phyloP scores from a whole-genome alignment of 2,888 invertebrate genomes.

The Erpobdella octoculata region DNA sequence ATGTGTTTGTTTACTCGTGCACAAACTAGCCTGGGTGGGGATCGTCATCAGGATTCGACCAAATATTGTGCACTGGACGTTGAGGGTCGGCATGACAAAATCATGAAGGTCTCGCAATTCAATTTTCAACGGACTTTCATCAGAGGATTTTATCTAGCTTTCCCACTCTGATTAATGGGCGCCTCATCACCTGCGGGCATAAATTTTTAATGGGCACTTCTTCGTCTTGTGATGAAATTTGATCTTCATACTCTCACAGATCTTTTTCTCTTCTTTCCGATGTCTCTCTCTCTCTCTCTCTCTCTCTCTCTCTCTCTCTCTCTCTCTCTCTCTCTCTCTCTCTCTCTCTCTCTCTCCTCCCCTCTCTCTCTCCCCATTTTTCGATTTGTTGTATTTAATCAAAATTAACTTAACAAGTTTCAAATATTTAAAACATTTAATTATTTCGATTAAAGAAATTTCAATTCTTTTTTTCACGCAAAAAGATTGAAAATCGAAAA shows the following conservation, averaged over 20 bases:
- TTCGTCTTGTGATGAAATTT: too few relatives aligned
- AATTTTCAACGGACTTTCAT: too few relatives aligned
- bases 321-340: neutral
- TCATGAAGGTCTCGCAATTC: too few relatives aligned
- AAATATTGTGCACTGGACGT: too few relatives aligned
- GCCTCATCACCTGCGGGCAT: neutral
- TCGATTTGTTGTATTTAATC: neutral
- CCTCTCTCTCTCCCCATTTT: neutral
- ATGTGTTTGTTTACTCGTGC: too few relatives aligned
- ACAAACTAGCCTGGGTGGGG: too few relatives aligned
- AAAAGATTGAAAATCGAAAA: constrained; percentile 23
- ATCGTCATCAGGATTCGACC: too few relatives aligned
- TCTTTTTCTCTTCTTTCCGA: too few relatives aligned
- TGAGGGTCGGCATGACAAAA: too few relatives aligned
- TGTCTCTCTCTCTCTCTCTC: neutral
- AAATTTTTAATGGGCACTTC: neutral
- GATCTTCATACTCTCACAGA: too few relatives aligned
- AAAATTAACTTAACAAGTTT: neutral
- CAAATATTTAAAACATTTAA: neutral
- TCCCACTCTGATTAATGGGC: neutral
- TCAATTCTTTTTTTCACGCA: neutral
- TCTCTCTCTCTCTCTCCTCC: neutral
- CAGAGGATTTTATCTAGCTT: too few relatives aligned
- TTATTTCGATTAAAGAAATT: neutral
- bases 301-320: neutral